Conservation (phyloP, 1,140 invertebrate species). For the Papilio aristodemus region DNA sequence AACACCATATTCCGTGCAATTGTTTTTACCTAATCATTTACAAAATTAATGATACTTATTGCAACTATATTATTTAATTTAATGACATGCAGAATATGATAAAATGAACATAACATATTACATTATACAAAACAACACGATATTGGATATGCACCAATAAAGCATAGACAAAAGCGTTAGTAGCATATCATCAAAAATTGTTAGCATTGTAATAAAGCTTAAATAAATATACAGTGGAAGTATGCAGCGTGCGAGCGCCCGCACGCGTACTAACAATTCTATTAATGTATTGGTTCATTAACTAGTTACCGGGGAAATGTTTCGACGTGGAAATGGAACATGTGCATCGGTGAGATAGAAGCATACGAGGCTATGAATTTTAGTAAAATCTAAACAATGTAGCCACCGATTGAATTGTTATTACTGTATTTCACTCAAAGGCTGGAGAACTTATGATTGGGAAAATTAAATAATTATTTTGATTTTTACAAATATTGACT, state of each 20-base stretch:
- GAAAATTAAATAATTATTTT: too few relatives aligned
- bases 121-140: neutral
- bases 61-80: too few relatives aligned
- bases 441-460: neutral
- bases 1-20: too few relatives aligned
- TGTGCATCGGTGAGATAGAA: slow-evolving; percentile 29
- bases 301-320: slow-evolving; percentile 17
- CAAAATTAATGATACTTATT: too few relatives aligned
- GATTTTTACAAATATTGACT: too few relatives aligned
- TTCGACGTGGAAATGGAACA: slow-evolving; percentile 25
- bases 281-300: slow-evolving; percentile 34
- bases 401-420: neutral
- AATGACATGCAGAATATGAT: too few relatives aligned
- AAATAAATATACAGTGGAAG: slow-evolving; percentile 12
- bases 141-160: neutral
- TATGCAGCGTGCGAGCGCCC: neutral
- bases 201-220: slow-evolving; percentile 32
- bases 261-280: slow-evolving; percentile 24
- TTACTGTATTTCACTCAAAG: slow-evolving; percentile 25
- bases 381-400: slow-evolving; percentile 23
- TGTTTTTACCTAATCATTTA: too few relatives aligned
- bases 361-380: slow-evolving; percentile 23
- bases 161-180: slow-evolving; percentile 3
- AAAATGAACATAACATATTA: too few relatives aligned
- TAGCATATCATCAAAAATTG: slow-evolving; percentile 32